Evolutionary conservation across 2,113 vertebrate species (phyloP).

Genomic region (Heterochromis multidens): DNA sequence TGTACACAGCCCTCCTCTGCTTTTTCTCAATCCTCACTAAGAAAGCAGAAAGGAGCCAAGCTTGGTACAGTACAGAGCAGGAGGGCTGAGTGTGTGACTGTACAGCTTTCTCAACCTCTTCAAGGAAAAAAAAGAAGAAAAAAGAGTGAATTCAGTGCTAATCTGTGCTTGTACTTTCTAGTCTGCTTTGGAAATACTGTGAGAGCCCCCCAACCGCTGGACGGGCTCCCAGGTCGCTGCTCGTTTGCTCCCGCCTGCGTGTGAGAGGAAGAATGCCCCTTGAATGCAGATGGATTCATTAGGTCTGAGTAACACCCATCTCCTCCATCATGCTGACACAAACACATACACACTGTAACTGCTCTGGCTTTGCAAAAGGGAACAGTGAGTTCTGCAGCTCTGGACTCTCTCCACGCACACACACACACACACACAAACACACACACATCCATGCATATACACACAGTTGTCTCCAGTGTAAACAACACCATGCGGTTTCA

Average conservation of each 20-base stretch:
- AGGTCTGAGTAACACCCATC: slow-evolving; percentile 73
- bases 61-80: neutral
- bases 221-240: slow-evolving; percentile 59
- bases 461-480: slow-evolving; percentile 59
- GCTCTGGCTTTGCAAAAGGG: slow-evolving; percentile 50
- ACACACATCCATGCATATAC: neutral
- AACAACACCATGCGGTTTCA: slow-evolving; percentile 69
- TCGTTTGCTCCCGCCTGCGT: slow-evolving; percentile 68
- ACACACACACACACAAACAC: slow-evolving; percentile 5
- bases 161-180: slow-evolving; percentile 27
- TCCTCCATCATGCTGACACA: slow-evolving; percentile 75
- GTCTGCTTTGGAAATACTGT: slow-evolving; percentile 34
- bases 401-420: slow-evolving; percentile 24
- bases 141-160: neutral
- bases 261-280: slow-evolving; percentile 61
- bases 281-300: slow-evolving; percentile 81
- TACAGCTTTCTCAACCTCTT: slow-evolving; percentile 2
- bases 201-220: slow-evolving; percentile 32
- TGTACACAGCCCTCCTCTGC: neutral
- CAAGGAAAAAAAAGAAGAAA: neutral
- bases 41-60: neutral
- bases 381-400: slow-evolving; percentile 64
- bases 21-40: neutral
- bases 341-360: slow-evolving; percentile 55
- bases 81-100: slow-evolving; percentile 3